phyloP scores from a whole-genome alignment of 2,797 vertebrate genomes.

The Urosaurus nigricauda region DNA sequence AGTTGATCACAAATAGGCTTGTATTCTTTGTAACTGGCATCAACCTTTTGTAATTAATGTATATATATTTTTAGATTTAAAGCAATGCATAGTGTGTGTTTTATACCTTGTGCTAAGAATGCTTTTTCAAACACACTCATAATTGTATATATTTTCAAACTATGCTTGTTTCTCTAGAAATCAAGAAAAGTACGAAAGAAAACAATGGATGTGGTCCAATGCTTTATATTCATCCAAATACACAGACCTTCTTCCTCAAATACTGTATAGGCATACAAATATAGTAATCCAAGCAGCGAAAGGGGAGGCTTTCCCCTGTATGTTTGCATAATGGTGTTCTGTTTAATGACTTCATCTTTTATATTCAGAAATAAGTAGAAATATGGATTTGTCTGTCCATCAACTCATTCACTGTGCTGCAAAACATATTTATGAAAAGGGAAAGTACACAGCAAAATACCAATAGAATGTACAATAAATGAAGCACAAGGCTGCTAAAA shows the following conservation, averaged over 20 bases:
- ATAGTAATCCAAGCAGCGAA: background rate
- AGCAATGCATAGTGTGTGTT: background rate
- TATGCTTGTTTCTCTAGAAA: background rate
- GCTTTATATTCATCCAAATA: constrained; percentile 21
- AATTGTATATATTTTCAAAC: constrained; percentile 2
- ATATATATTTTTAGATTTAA: background rate
- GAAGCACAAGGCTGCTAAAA: background rate
- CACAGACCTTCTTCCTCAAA: background rate
- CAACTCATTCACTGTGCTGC: rapidly evolving
- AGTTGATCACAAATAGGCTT: constrained; percentile 69
- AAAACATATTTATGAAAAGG: constrained; percentile 3
- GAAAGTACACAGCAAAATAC: background rate
- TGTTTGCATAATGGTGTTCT: background rate
- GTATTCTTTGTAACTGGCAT: constrained; percentile 12
- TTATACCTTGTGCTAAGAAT: background rate
- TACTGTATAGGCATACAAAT: background rate
- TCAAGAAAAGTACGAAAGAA: background rate
- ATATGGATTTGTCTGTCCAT: constrained; percentile 4
- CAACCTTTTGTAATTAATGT: rapidly evolving
- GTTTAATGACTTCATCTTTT: constrained; percentile 33
- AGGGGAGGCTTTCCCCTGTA: background rate
- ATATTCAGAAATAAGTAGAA: constrained; percentile 11
- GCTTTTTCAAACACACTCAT: background rate
- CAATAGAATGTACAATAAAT: background rate
- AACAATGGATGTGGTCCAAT: background rate